Conservation (phyloP, 2,797 vertebrate species). For the Cryptoprocta ferox region DNA sequence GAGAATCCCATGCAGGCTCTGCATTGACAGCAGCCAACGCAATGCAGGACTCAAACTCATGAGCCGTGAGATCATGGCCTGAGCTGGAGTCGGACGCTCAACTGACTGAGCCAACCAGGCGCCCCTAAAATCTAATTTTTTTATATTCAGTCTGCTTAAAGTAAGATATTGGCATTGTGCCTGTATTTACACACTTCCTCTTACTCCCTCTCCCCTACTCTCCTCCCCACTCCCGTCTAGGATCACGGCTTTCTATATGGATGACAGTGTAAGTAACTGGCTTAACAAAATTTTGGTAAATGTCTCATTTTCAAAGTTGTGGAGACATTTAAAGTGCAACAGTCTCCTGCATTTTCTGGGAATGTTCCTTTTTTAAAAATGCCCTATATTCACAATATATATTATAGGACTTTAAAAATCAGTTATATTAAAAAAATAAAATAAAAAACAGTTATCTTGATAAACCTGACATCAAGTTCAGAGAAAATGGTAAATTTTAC, state of each 20-base stretch:
- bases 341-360: neutral
- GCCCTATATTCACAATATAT: neutral
- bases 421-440: neutral
- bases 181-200: neutral
- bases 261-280: neutral
- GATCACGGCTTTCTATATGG: neutral
- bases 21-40: too few relatives aligned
- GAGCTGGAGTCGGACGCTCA: too few relatives aligned
- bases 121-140: neutral
- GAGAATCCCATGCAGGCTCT: too few relatives aligned
- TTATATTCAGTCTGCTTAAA: neutral
- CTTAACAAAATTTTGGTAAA: neutral
- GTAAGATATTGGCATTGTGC: neutral
- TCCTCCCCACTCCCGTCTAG: rapidly evolving
- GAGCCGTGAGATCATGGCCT: too few relatives aligned
- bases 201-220: neutral
- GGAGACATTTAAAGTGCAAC: neutral
- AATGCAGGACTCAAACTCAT: too few relatives aligned
- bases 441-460: neutral
- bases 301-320: neutral
- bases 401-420: neutral
- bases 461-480: slow-evolving; percentile 1
- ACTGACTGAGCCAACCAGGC: too few relatives aligned
- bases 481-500: neutral
- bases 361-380: neutral